These are phyloP conservation scores for Pentamera pediparva DNA, from an alignment of 53 echinoderm and acorn worm genomes.

Conservation along the genomic window DNA sequence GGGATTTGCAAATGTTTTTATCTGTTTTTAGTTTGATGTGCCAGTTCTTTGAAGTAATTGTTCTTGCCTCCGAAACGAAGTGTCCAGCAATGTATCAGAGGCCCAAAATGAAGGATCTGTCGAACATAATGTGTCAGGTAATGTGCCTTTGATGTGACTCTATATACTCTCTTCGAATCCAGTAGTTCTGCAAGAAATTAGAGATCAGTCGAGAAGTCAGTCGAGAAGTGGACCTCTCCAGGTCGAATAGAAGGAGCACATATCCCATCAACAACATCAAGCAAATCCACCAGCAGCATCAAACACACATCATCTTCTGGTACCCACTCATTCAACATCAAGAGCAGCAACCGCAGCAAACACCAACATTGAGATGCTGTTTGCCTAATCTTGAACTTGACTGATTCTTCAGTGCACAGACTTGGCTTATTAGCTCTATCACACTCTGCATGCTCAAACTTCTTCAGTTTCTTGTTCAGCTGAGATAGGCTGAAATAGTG, in stretches of 20 bases:
- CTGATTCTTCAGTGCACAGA: slow-evolving; percentile 5
- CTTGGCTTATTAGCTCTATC: slow-evolving; percentile 48
- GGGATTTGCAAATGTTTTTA: slow-evolving; percentile 35
- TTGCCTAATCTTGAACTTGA: slow-evolving; percentile 43
- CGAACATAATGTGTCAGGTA: slow-evolving; percentile 28
- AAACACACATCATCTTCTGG: slow-evolving; percentile 41
- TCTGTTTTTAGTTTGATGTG: slow-evolving; percentile 19
- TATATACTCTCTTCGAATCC: not conserved
- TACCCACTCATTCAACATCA: slow-evolving; percentile 41
- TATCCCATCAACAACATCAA: slow-evolving; percentile 40
- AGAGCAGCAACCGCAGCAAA: slow-evolving; percentile 38
- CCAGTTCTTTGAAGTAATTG: slow-evolving; percentile 39
- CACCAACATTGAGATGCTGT: slow-evolving; percentile 55
- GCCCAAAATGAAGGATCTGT: slow-evolving; percentile 19
- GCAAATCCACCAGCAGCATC: slow-evolving; percentile 28
- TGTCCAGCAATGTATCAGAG: slow-evolving; percentile 30
- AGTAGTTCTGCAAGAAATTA: not conserved
- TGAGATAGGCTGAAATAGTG: slow-evolving; percentile 36
- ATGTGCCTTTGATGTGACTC: slow-evolving; percentile 24
- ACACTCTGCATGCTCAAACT: slow-evolving; percentile 19
- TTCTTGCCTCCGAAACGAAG: slow-evolving; percentile 22
- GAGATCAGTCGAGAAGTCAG: slow-evolving; percentile 17
- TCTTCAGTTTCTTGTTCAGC: slow-evolving; percentile 18
- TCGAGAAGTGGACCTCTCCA: slow-evolving; percentile 26
- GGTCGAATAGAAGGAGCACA: slow-evolving; percentile 35